Evolutionary conservation across 2,888 invertebrate species (phyloP).

Genomic region (Aphodius sticticus): DNA sequence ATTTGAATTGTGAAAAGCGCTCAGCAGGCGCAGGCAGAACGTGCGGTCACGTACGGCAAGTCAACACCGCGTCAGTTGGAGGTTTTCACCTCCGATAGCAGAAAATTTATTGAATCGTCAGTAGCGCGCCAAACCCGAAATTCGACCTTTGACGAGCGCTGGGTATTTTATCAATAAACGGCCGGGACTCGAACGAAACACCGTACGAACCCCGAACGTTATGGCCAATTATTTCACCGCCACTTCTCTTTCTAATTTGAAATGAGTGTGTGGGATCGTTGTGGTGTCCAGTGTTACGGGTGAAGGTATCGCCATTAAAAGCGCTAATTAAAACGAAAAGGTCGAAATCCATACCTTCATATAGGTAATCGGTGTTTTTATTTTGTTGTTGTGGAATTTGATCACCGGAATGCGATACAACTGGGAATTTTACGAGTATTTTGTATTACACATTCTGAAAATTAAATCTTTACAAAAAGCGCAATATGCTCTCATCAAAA

Average conservation of each 20-base stretch:
- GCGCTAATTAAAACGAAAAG: background rate
- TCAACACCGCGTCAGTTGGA: constrained; percentile 16
- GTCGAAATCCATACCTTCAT: background rate
- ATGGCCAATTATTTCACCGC: background rate
- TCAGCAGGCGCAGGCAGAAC: background rate
- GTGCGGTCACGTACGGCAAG: background rate
- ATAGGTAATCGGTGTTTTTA: background rate
- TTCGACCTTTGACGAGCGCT: background rate
- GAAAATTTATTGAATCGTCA: constrained; percentile 21
- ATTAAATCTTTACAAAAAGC: too few species aligned
- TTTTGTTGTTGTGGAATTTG: background rate
- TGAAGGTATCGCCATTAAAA: background rate
- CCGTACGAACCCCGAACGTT: background rate
- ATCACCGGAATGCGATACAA: background rate
- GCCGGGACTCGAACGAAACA: background rate
- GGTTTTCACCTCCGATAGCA: constrained; percentile 20
- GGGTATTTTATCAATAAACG: background rate
- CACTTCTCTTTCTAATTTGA: background rate
- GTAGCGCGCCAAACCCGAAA: background rate
- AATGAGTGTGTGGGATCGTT: background rate
- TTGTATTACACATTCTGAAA: too few species aligned
- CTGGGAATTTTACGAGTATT: background rate
- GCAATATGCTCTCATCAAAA: too few species aligned
- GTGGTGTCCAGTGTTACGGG: background rate
- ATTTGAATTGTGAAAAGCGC: background rate